These are phyloP conservation scores for Trichogramma evanescens DNA, from an alignment of 2,888 invertebrate species.

Conservation along the genomic window DNA sequence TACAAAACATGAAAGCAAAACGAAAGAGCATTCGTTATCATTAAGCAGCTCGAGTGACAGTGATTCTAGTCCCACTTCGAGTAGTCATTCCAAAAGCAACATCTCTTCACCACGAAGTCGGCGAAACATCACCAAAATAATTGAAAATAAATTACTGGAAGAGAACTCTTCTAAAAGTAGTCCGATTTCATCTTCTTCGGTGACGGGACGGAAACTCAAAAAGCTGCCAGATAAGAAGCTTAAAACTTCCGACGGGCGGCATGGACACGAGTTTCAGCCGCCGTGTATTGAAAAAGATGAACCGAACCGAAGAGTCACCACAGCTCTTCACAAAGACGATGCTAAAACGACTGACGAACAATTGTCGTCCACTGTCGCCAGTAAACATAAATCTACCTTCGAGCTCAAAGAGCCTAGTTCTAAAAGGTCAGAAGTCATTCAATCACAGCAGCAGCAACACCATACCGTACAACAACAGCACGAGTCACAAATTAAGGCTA, in stretches of 20 bases:
- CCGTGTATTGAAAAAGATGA: slow-evolving; percentile 72
- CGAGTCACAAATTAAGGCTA: slow-evolving; percentile 29
- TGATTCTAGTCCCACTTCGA: slow-evolving; percentile 34
- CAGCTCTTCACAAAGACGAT: slow-evolving; percentile 41
- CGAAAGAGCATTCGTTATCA: slow-evolving; percentile 36
- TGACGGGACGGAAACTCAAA: slow-evolving; percentile 51
- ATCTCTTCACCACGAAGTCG: slow-evolving; percentile 10
- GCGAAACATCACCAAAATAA: slow-evolving; percentile 1
- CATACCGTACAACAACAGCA: slow-evolving; percentile 45
- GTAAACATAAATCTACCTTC: slow-evolving; percentile 19
- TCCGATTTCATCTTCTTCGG: slow-evolving; percentile 22
- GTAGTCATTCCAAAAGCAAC: slow-evolving; percentile 19
- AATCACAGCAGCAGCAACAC: slow-evolving; percentile 39
- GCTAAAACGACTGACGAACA: slow-evolving; percentile 50
- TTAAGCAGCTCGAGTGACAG: slow-evolving; percentile 40
- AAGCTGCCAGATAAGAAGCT: slow-evolving; percentile 74
- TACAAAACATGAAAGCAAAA: slow-evolving; percentile 13
- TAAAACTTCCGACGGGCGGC: slow-evolving; percentile 76
- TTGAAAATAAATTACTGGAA: slow-evolving; percentile 5
- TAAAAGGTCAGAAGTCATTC: slow-evolving; percentile 27
- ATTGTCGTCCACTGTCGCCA: slow-evolving; percentile 30
- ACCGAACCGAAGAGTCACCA: slow-evolving; percentile 44
- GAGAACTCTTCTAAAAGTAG: slow-evolving; percentile 21
- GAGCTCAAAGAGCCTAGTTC: slow-evolving; percentile 34
- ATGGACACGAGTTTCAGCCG: slow-evolving; percentile 65